phyloP scores from a whole-genome alignment of 1,140 invertebrate genomes.

The Bombus cullumanus region DNA sequence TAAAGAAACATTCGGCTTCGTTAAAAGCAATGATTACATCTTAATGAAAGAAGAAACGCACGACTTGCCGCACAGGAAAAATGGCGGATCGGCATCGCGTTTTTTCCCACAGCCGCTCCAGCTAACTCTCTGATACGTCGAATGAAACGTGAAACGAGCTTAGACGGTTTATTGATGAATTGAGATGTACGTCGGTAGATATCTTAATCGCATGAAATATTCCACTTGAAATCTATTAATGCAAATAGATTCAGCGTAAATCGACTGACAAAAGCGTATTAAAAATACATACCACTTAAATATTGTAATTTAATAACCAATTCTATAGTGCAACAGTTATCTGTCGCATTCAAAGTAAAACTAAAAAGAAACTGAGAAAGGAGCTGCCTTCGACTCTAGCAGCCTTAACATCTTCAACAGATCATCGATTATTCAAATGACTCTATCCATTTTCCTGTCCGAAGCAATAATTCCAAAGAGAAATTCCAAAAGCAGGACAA shows the following conservation, averaged over 20 bases:
- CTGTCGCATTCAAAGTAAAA: too few relatives aligned
- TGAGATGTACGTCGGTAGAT: not conserved
- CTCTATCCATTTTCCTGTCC: not conserved
- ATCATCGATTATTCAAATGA: not conserved
- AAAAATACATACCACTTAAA: too few relatives aligned
- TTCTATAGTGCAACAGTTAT: too few relatives aligned
- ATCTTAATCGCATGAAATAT: too few relatives aligned
- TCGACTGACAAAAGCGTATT: too few relatives aligned
- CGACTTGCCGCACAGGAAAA: not conserved
- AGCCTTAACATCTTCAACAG: too few relatives aligned
- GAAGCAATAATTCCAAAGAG: not conserved
- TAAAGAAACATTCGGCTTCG: constrained; percentile 33
- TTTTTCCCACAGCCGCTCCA: too few relatives aligned
- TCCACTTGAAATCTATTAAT: too few relatives aligned
- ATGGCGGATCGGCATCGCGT: not conserved
- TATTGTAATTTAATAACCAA: too few relatives aligned
- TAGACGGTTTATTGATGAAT: not conserved
- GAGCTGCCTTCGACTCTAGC: too few relatives aligned
- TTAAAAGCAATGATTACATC: constrained; percentile 40
- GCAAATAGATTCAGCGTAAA: too few relatives aligned
- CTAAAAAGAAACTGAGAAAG: too few relatives aligned
- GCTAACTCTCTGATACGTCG: not conserved
- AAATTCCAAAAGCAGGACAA: not conserved
- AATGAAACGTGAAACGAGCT: not conserved
- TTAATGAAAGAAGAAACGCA: constrained; percentile 44